Conservation (phyloP, 2,113 vertebrate genomes). For the Stigmatopora argus region DNA sequence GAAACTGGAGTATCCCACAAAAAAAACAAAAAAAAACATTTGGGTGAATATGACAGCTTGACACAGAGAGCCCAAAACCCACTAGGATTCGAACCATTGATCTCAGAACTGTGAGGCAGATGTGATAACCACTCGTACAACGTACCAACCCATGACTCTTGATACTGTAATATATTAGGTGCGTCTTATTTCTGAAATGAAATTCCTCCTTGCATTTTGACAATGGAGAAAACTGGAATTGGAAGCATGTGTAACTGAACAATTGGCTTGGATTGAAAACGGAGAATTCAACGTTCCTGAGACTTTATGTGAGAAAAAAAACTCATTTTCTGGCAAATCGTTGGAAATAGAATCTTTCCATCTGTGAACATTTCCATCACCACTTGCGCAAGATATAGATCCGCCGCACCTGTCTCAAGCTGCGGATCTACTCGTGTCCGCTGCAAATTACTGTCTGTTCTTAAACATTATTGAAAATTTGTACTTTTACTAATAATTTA, state of each 20-base stretch:
- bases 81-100: no score
- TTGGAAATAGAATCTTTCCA: neutral
- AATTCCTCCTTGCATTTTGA: neutral
- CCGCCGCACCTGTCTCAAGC: neutral
- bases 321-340: neutral
- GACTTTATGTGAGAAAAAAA: neutral
- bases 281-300: neutral
- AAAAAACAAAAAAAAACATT: no score
- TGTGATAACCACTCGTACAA: no score
- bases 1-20: no score
- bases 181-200: no score
- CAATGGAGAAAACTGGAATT: neutral
- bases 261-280: neutral
- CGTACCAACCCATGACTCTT: no score
- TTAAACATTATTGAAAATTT: no score
- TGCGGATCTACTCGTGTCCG: neutral
- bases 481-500: no score
- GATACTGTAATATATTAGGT: no score
- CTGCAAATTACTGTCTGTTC: neutral
- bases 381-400: neutral
- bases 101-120: no score
- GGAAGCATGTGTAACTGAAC: neutral
- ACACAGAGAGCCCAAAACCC: no score
- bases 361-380: neutral
- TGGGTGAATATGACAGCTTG: no score